Evolutionary conservation across 1,140 invertebrate species (phyloP), one percentile per base, ranked within the genome.

Genomic region (Lutraria rhynchaena): DNA sequence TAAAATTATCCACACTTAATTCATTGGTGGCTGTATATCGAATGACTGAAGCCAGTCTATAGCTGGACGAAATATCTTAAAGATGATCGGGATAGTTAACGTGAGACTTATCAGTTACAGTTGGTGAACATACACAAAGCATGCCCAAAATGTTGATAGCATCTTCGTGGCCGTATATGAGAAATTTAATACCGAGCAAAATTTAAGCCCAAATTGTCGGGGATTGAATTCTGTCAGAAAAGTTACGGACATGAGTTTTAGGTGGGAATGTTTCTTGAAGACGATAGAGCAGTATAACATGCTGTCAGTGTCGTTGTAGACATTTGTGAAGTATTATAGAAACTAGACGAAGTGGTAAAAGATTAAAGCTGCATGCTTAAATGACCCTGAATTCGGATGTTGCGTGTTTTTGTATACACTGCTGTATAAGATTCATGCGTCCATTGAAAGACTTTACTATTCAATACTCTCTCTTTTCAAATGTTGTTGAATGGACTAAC

Each of bases 101-200:
- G 11, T 11, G 44, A 49, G 24, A 31, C 67, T 80, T 80, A 80
- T 80, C 76, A 58, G 76, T 58, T 70, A 44, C 63, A 61, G 61
- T 27, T 37, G 3, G 24, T 70, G 65, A 33, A n/a, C 76, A 80
- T 27, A 60, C 63, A 80, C 76, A 80, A 80, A 80, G 53, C 22
- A 44, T 49, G 37, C 11, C 76, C 61, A 35, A 55, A 3, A 13
- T 31, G 35, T n/a, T 29, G 76, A 80, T 80, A 69, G 33, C 27
- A 80, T 80, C 76, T 69, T 49, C 55, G 46, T 37, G 41, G 55
- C 41, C 7, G 41, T 70, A 58, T 80, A 80, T 53, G 63, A 46
- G 76, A 80, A 80, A 80, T 67, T 67, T 67, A 70, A 80, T 69
- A 80, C 76, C 76, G 19, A 29, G 41, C 74, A 51, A 77, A 80